Evolutionary conservation across 2,888 invertebrate genomes (phyloP).

Genomic region (Leptodirus hochenwartii): DNA sequence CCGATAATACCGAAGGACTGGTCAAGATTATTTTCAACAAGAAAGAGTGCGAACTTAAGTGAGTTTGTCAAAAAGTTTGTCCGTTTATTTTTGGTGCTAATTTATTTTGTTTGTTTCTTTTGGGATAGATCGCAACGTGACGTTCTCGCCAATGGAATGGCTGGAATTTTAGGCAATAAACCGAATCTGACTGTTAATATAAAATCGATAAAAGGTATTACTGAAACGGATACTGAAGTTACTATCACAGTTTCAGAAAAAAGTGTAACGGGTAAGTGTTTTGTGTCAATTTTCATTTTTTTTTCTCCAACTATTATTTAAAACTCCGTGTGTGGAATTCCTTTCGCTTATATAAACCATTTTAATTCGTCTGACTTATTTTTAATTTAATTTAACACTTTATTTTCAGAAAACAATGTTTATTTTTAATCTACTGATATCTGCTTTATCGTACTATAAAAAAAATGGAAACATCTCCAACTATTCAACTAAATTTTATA

Average conservation of each 20-base stretch:
- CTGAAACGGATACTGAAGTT: conserved; percentile 60
- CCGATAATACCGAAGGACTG: conserved; percentile 80
- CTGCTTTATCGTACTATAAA: too few species aligned
- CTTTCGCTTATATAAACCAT: too few species aligned
- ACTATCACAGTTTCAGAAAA: conserved; percentile 57
- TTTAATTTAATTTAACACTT: too few species aligned
- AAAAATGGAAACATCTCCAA: too few species aligned
- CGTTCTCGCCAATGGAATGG: conserved; percentile 36
- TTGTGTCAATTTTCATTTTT: too few species aligned
- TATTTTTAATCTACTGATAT: too few species aligned
- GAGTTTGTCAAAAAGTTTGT: conserved; percentile 15
- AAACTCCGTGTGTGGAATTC: too few species aligned
- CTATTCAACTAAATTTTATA: too few species aligned
- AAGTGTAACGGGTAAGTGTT: conserved; percentile 39
- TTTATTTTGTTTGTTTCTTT: conserved; percentile 4
- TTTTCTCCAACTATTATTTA: too few species aligned
- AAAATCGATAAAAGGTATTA: conserved; percentile 57
- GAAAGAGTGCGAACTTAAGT: conserved; percentile 63
- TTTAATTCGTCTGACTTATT: too few species aligned
- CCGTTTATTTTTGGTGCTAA: neutral
- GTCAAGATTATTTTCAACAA: conserved; percentile 75
- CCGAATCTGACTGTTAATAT: conserved; percentile 65
- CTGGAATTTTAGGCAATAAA: conserved; percentile 61
- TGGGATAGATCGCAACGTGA: conserved; percentile 10
- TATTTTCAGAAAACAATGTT: too few species aligned